Evolutionary conservation across 2,797 vertebrate species (phyloP), one percentile per base, ranked within the genome.

Genomic region (Dromococcyx pavoninus): DNA sequence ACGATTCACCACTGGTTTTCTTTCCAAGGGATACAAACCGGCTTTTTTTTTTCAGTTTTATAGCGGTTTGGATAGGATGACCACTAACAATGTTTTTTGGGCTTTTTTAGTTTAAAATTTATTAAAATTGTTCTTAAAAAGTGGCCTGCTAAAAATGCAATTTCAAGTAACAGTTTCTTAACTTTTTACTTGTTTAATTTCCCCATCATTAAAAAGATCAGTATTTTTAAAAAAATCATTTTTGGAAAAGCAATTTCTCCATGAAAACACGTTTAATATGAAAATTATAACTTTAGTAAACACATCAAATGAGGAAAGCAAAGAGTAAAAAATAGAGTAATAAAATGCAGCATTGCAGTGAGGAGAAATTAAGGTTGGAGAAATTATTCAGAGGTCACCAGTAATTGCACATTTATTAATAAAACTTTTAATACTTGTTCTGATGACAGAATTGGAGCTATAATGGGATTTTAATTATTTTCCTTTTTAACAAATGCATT

Each of bases 381-480:
- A 91, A 88, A 93, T 89, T 85, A 82, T 93, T 93, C 60, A 80
- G 83, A 91, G 83, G 86, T 91, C 93, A 93, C 51, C 43, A 74
- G 50, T 89, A 94, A 90, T 51, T 85, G 77, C 71, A 82, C 25
- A 58, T 87, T 89, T 72, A 94, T 94, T 93, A 95, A 76, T 62
- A 82, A 88, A 91, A 72, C 69, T n/a, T 61, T 80, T 88, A 94
- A 88, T 85, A 83, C 73, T 79, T 85, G 30, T 91, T 58, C 86
- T 85, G 80, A 77, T 79, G 90, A 95, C 75, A 93, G 67, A 95
- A 89, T 64, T 91, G 46, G 73, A 78, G 60, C 60, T 41, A 28
- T 91, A 94, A 91, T 86, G 87, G 70, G 50, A 78, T 93, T 95
- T 93, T 78, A 96, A 94, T 88, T 94, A 80, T 84, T 90, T 73